Base-by-base conservation (phyloP, 2,888 invertebrate species). In the Pterostichus niger region DNA sequence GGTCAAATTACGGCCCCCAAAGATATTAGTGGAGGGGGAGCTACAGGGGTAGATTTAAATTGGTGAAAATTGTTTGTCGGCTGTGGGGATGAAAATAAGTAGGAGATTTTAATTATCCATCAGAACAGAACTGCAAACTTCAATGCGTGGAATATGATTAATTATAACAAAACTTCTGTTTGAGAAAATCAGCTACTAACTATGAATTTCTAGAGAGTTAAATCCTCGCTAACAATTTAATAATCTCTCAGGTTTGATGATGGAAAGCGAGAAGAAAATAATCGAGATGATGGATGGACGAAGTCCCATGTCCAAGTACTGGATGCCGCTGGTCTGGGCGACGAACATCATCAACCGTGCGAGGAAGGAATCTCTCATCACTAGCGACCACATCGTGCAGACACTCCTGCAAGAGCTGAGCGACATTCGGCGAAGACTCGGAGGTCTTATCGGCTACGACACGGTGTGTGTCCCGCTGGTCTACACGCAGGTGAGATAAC, bases 241-340 rank as follows among this genome's bases (percentile, higher is more conserved):
- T 5, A 0, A 9, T 10, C n/a, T 56, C 10, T 7, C 15, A 96
- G 96, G 97, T 88, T 91, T 97, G 64, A 96, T 97, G 96, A 92
- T 97, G 91, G 96, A 97, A 88, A 96, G 96, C 86, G 97, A 97
- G 90, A 94, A 95, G 90, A 96, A 97, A 89, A 96, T 97, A 78
- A 96, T 97, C 88, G 97, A 97, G 89, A 93, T 96, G 88, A 94
- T 97, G 94, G 96, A 97, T 88, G 94, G 94, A 11, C 96, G 97
- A 89, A 96, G 96, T 86, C 95, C 96, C 3, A 97, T 97, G 95
- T 96, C 96, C 11, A 95, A 95, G 91, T 97, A 97, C 89, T 97
- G 97, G 97, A 96, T 97, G 95, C 97, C 97, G 0, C 90, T 97
- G 77, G 96, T 97, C 13, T 97, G 97, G 97, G 97, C 97, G 56